Base-by-base conservation (phyloP, 2,888 invertebrate species). In the Iphiclides podalirius region DNA sequence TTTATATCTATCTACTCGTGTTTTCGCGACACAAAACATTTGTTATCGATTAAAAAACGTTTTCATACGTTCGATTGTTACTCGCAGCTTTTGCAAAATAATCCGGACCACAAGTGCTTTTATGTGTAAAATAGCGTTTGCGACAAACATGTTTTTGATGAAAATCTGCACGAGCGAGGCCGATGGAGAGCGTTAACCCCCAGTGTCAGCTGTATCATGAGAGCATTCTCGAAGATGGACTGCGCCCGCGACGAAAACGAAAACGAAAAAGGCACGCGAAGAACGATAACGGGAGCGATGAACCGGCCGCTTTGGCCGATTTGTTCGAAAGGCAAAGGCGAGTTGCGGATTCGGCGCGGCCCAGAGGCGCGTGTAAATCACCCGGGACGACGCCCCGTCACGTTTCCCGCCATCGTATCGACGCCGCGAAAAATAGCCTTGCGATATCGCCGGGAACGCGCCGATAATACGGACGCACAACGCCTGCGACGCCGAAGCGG, bases 341-440 rank as follows among this genome's bases (percentile, higher is more conserved):
- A 49, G 35, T 60, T 57, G 61, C 80, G 71, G 69, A 79, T 71
- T 71, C 72, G 79, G 61, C 66, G 75, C 71, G 79, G 72, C 84
- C 83, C 81, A 42, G 17, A 17, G 31, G 64, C 70, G 64, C 75
- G 68, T 73, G 76, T 83, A 84, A 83, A 85, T 85, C 83, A 82
- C 78, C 74, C 72, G 71, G 66, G 70, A 61, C 77, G 78, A 70
- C 67, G 69, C 66, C 72, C 72, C 79, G 79, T 72, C 66, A 53
- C 66, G 63, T 63, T 47, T 69, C 72, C 72, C 61, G 66, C 66
- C 58, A 63, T 67, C 66, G 64, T 58, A 63, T 66, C 64, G 64
- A 63, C 74, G 72, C 69, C 71, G 81, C 86, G 78, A 79, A 86
- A 86, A 86, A 86, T 85, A 86, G 82, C 83, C 70, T 75, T 76